These are phyloP conservation scores for Lepidotrigona ventralis DNA, from an alignment of 1,140 invertebrate species.

Conservation along the genomic window DNA sequence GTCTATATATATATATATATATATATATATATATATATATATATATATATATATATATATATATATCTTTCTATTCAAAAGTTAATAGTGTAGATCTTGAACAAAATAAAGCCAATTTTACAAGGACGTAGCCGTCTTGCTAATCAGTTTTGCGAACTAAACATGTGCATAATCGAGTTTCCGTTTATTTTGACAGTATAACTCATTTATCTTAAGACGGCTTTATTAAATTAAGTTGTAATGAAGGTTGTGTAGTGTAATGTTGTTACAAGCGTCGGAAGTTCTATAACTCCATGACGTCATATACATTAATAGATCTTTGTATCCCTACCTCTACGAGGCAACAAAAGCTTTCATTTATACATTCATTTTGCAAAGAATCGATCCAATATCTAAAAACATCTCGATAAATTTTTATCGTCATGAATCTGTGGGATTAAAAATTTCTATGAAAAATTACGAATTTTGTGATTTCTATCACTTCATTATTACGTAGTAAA, in stretches of 20 bases:
- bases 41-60: too few relatives aligned
- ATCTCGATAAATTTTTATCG: too few relatives aligned
- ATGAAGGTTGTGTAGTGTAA: not conserved
- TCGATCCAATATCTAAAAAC: too few relatives aligned
- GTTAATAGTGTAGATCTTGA: not conserved
- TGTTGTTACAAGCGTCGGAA: constrained; percentile 4
- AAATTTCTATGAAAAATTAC: too few relatives aligned
- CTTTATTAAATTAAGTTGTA: not conserved
- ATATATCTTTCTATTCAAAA: not conserved
- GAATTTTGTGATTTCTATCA: too few relatives aligned
- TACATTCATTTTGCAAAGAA: too few relatives aligned
- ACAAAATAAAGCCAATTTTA: not conserved
- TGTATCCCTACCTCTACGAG: not conserved
- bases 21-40: too few relatives aligned
- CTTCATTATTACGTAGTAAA: too few relatives aligned
- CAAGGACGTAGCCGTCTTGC: not conserved
- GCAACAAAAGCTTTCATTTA: too few relatives aligned
- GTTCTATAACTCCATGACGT: not conserved
- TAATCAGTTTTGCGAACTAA: not conserved
- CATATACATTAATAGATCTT: not conserved
- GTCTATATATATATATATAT: too few relatives aligned
- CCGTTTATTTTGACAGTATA: not conserved
- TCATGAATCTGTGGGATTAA: too few relatives aligned
- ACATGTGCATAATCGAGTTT: not conserved
- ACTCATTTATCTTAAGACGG: not conserved